Evolutionary conservation across 1,140 invertebrate species (phyloP).

Genomic region (Yoshiicerus persimilis): DNA sequence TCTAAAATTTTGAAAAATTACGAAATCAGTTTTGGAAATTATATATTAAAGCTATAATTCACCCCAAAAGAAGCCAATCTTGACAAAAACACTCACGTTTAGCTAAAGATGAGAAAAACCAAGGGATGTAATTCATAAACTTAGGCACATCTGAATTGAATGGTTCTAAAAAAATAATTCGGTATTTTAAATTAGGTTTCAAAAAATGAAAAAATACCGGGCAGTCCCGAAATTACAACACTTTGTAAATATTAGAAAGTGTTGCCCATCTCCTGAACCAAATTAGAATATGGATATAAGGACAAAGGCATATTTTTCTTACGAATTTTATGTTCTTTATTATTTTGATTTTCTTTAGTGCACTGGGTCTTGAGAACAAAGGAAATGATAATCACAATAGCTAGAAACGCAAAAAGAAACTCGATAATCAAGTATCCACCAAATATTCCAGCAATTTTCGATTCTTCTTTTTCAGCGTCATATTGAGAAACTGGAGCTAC

Average conservation of each 20-base stretch:
- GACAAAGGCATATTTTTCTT: neutral
- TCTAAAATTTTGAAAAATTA: slow-evolving; percentile 53
- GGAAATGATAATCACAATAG: neutral
- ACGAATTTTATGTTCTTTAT: neutral
- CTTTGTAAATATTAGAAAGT: too few species aligned
- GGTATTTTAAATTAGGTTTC: too few species aligned
- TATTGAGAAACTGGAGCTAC: slow-evolving; percentile 76
- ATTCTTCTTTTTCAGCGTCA: slow-evolving; percentile 49
- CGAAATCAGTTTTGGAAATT: too few species aligned
- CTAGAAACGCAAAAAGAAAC: slow-evolving; percentile 42
- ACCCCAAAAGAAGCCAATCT: too few species aligned
- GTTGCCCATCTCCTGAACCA: too few species aligned
- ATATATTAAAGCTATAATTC: slow-evolving; percentile 86
- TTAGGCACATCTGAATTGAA: slow-evolving; percentile 49
- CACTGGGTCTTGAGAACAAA: slow-evolving; percentile 17
- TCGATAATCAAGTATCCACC: slow-evolving; percentile 54
- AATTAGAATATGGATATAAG: too few species aligned
- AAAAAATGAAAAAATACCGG: neutral
- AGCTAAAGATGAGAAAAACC: slow-evolving; percentile 42
- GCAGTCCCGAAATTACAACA: neutral
- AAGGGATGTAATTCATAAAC: slow-evolving; percentile 78
- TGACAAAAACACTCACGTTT: slow-evolving; percentile 66
- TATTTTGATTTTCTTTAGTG: neutral
- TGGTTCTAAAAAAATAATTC: neutral
- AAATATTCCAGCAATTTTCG: slow-evolving; percentile 54